Conservation (phyloP, 2,113 vertebrate species). For the Burhinus oedicnemus region DNA sequence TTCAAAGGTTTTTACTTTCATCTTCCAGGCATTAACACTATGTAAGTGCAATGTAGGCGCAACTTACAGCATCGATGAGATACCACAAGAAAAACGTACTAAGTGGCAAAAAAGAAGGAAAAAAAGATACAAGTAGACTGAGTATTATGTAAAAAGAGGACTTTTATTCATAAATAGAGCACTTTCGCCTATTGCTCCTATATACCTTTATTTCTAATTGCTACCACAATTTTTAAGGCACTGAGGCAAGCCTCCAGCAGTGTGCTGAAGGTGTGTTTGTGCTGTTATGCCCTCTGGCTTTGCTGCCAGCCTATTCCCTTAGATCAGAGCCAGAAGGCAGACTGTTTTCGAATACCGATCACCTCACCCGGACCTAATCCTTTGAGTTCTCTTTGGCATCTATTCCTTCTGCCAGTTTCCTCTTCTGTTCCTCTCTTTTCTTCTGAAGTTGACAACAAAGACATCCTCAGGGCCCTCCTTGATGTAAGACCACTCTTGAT, state of each 20-base stretch:
- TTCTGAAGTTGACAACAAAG: conserved; percentile 99
- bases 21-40: conserved; percentile 82
- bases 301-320: conserved; percentile 99
- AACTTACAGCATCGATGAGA: conserved; percentile 69
- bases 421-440: conserved; percentile 99
- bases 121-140: background rate
- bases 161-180: conserved; percentile 70
- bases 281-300: conserved; percentile 99
- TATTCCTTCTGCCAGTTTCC: conserved; percentile 99
- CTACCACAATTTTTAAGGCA: conserved; percentile 85
- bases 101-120: conserved; percentile 15
- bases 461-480: conserved; percentile 99
- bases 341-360: conserved; percentile 99
- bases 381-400: conserved; percentile 99
- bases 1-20: conserved; percentile 87
- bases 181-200: conserved; percentile 68
- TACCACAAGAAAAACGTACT: conserved; percentile 55
- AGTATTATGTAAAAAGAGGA: conserved; percentile 69
- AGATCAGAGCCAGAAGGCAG: conserved; percentile 99
- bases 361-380: conserved; percentile 99
- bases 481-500: conserved; percentile 99
- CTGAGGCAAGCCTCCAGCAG: conserved; percentile 88
- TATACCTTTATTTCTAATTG: conserved; percentile 86
- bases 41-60: conserved; percentile 75
- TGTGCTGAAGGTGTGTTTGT: conserved; percentile 97